These are phyloP conservation scores for Enteromius thamalakanensis DNA, from an alignment of 2,797 vertebrate species.

Conservation along the genomic window DNA sequence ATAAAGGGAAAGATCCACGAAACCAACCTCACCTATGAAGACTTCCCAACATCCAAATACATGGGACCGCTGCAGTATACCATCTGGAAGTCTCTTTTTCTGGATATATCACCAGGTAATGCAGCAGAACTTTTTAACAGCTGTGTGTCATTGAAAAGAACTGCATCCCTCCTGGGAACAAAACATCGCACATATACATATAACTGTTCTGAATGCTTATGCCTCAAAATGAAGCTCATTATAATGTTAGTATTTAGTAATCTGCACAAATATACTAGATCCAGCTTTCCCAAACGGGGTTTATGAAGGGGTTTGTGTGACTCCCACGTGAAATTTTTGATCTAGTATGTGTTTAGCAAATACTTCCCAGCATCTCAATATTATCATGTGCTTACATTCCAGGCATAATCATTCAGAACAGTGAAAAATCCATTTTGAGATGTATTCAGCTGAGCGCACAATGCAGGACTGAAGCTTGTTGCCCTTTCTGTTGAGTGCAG, in stretches of 20 bases:
- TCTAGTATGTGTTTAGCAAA: neutral
- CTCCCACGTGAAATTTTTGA: neutral
- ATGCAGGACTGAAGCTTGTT: neutral
- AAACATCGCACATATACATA: too few species aligned
- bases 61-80: conserved; percentile 96
- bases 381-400: conserved; percentile 4
- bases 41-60: conserved; percentile 97
- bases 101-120: conserved; percentile 95
- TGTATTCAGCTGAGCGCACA: neutral
- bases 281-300: neutral
- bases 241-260: neutral
- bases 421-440: neutral
- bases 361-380: neutral
- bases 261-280: neutral
- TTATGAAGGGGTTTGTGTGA: neutral
- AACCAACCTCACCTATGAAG: conserved; percentile 96
- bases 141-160: neutral
- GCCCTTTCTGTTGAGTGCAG: neutral
- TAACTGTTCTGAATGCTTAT: neutral
- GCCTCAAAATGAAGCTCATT: neutral
- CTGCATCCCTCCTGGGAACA: neutral
- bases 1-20: conserved; percentile 97
- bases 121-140: neutral
- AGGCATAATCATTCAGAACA: neutral
- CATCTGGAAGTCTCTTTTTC: conserved; percentile 97